Conservation (phyloP, 2,113 vertebrate genomes). For the Theropithecus gelada region DNA sequence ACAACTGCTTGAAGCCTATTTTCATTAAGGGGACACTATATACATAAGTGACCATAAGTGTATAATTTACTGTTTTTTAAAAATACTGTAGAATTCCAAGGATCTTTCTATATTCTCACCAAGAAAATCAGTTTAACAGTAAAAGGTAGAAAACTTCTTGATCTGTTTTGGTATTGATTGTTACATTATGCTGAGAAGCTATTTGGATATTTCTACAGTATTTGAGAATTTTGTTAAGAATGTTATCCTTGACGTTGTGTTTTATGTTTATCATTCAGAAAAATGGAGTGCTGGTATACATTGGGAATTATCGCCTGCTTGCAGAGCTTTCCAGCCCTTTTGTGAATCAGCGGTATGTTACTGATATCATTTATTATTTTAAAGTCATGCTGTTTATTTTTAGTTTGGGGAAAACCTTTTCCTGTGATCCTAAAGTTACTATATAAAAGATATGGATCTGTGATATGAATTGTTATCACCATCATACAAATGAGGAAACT, state of each 20-base stretch:
- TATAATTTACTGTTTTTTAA: neutral
- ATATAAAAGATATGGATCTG: neutral
- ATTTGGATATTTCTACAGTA: neutral
- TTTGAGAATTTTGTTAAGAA: conserved; percentile 7
- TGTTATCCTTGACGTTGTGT: conserved; percentile 12
- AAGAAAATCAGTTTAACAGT: neutral
- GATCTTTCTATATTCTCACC: neutral
- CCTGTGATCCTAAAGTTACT: neutral
- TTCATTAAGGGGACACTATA: neutral
- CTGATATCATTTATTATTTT: neutral
- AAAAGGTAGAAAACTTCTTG: neutral
- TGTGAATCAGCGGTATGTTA: conserved; percentile 98
- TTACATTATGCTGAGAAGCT: neutral
- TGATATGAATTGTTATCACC: neutral
- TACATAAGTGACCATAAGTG: neutral
- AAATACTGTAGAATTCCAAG: neutral
- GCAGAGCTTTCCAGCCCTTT: conserved; percentile 99
- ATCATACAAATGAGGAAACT: neutral
- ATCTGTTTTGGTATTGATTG: neutral
- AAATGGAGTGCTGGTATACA: conserved; percentile 91
- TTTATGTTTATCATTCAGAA: conserved; percentile 85
- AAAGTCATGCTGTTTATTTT: neutral
- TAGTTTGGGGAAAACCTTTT: neutral
- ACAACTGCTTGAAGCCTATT: neutral
- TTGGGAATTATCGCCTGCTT: conserved; percentile 97